phyloP scores from a whole-genome alignment of 2,113 vertebrate species.

The Cisticola juncidis region DNA sequence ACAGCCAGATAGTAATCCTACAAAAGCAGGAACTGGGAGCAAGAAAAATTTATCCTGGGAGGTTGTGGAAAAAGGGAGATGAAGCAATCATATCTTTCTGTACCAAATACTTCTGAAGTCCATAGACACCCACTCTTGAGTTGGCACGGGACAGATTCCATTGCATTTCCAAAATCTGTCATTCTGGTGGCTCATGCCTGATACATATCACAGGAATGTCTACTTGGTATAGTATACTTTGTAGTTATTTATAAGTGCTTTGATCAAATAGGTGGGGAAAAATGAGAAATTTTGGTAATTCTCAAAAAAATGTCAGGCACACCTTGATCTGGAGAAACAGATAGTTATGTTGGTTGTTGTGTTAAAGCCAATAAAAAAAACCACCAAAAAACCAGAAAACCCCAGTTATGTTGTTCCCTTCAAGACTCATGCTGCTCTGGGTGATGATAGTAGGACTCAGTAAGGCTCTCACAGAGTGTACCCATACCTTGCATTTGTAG shows the following conservation, averaged over 20 bases:
- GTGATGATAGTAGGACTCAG: not conserved
- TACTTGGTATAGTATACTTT: not conserved
- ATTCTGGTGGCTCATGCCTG: not conserved
- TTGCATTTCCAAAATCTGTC: not conserved
- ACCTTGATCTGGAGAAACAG: not conserved
- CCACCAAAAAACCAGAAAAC: rapidly evolving
- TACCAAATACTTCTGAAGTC: not conserved
- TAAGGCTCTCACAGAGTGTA: not conserved
- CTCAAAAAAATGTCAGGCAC: not conserved
- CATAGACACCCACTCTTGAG: not conserved
- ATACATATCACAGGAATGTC: not conserved
- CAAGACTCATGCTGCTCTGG: not conserved
- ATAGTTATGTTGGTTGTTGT: not conserved
- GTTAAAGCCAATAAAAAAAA: not conserved
- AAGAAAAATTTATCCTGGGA: not conserved
- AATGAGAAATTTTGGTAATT: not conserved
- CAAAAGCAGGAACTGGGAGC: not conserved
- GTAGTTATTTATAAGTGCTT: not conserved
- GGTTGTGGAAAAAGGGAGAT: not conserved
- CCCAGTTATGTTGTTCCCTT: not conserved
- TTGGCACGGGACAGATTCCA: not conserved
- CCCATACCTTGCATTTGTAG: not conserved
- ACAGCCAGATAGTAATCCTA: not conserved
- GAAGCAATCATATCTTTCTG: not conserved
- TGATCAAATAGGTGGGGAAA: not conserved